phyloP scores from a whole-genome alignment of 2,113 vertebrate genomes.

The Furnarius figulus region DNA sequence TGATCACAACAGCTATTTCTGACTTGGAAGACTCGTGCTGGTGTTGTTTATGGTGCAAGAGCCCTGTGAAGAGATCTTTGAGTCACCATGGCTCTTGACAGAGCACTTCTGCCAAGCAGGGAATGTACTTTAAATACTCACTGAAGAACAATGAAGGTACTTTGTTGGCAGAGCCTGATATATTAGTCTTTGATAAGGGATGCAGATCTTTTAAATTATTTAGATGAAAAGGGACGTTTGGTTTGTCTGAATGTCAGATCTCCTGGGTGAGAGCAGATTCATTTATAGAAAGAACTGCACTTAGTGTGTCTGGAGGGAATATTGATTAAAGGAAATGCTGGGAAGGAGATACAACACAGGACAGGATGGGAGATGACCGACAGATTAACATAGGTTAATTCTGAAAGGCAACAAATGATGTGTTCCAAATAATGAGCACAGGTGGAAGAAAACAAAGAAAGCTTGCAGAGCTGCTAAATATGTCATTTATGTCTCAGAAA shows the following conservation, averaged over 20 bases:
- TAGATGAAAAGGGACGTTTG: conserved; percentile 10
- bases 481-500: neutral
- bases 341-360: neutral
- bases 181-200: conserved; percentile 41
- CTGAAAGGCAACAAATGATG: neutral
- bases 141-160: conserved; percentile 39
- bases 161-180: neutral
- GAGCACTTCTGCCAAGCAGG: neutral
- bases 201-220: conserved; percentile 50
- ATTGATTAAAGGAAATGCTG: conserved; percentile 48
- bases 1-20: neutral
- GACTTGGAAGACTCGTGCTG: neutral
- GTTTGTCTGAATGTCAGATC: conserved; percentile 63
- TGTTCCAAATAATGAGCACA: neutral
- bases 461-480: neutral
- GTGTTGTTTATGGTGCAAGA: neutral
- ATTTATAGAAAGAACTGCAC: conserved; percentile 25
- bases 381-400: conserved; percentile 37
- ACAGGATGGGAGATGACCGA: conserved; percentile 29
- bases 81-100: neutral
- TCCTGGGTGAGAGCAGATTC: neutral
- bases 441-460: neutral
- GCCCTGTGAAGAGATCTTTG: neutral
- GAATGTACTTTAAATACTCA: neutral
- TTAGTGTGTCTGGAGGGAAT: conserved; percentile 29